Evolutionary conservation across 2,888 invertebrate genomes (phyloP).

Genomic region (Leptopterna dolabrata): DNA sequence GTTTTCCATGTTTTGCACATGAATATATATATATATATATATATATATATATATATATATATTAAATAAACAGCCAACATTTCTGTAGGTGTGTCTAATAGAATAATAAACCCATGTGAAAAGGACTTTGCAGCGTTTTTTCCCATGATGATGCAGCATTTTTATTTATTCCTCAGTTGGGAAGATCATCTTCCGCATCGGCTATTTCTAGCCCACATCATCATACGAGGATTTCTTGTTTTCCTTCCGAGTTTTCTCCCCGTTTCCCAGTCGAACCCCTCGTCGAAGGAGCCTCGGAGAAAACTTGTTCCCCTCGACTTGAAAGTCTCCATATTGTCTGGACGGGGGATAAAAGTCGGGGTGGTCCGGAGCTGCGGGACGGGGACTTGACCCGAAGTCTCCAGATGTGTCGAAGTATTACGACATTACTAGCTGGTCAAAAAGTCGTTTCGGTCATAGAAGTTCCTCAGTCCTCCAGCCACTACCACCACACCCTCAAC

Average conservation of each 20-base stretch:
- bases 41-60: too few relatives aligned
- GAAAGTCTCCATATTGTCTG: constrained; percentile 10
- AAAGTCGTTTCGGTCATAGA: constrained; percentile 21
- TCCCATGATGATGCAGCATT: too few relatives aligned
- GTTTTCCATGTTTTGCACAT: too few relatives aligned
- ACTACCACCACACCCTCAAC: too few relatives aligned
- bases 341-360: neutral
- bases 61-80: too few relatives aligned
- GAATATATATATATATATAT: too few relatives aligned
- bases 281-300: neutral
- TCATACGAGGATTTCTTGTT: neutral
- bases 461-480: neutral
- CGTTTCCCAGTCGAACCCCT: neutral
- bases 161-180: neutral
- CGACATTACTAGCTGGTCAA: constrained; percentile 39
- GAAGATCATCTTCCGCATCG: neutral
- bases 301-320: neutral
- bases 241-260: neutral
- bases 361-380: neutral
- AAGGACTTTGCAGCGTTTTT: too few relatives aligned
- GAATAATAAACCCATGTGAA: too few relatives aligned
- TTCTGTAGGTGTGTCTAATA: too few relatives aligned
- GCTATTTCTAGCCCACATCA: constrained; percentile 16
- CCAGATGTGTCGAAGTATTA: constrained; percentile 34
- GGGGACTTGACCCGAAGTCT: neutral